A percentile compares a stretch with the other conserved stretches of the same genome.
Conservation (phyloP, 2,888 invertebrate species). For the Metacarcinus magister region DNA sequence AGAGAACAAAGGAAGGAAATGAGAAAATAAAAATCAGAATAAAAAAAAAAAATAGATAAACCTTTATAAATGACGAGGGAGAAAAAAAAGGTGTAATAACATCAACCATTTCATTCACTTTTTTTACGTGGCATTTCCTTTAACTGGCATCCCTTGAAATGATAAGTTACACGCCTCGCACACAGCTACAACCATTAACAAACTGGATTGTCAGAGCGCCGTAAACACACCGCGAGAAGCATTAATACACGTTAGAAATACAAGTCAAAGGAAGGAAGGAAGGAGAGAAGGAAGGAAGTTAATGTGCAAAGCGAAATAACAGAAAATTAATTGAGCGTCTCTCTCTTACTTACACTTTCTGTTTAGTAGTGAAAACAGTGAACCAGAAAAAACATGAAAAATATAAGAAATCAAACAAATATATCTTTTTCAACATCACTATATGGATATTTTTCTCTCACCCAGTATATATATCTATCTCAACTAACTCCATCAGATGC, state of each 20-base stretch:
- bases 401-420: too few relatives aligned
- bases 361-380: too few relatives aligned
- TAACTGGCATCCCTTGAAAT: not conserved
- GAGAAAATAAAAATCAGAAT: not conserved
- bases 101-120: not conserved
- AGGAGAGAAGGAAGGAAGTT: not conserved
- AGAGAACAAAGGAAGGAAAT: not conserved
- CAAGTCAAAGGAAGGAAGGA: not conserved
- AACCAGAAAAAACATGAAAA: too few relatives aligned
- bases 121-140: not conserved
- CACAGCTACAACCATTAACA: not conserved
- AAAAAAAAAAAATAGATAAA: not conserved
- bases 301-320: not conserved
- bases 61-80: not conserved
- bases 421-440: too few relatives aligned
- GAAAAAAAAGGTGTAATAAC: not conserved
- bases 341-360: too few relatives aligned
- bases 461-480: too few relatives aligned
- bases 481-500: too few relatives aligned
- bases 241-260: slow-evolving; percentile 21
- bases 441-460: too few relatives aligned
- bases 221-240: not conserved
- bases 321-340: not conserved
- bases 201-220: not conserved
- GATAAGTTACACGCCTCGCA: not conserved